Evolutionary conservation across 2,113 vertebrate genomes (phyloP).

Genomic region (Onychostoma macrolepis): DNA sequence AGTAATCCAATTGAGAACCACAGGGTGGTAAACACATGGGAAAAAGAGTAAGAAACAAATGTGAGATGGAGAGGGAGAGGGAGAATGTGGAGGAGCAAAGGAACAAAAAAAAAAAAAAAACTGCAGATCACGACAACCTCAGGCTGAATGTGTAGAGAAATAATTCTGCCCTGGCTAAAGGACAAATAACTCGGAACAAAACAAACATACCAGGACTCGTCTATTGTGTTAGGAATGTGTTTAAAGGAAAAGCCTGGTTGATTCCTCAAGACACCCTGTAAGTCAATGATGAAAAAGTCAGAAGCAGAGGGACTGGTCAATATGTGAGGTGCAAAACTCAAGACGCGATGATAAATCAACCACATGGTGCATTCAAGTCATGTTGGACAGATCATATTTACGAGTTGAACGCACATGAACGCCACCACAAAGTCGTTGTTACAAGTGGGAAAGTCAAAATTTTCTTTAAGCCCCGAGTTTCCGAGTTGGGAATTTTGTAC

Average conservation of each 20-base stretch:
- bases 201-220: background rate
- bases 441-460: no score
- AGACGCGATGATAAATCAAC: background rate
- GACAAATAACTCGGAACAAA: conserved; percentile 6
- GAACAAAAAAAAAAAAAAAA: background rate
- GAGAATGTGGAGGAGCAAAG: background rate
- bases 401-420: no score
- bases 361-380: background rate
- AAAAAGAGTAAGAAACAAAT: background rate
- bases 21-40: conserved; percentile 31
- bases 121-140: background rate
- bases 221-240: conserved; percentile 10
- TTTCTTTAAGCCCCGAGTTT: no score
- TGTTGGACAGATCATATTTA: no score
- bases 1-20: conserved; percentile 38
- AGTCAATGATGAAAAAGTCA: background rate
- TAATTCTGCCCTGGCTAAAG: conserved; percentile 21
- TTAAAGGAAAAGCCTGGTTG: background rate
- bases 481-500: no score
- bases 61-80: background rate
- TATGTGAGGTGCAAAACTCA: background rate
- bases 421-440: no score
- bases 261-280: background rate
- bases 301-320: background rate
- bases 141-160: conserved; percentile 16